Percentiles rank a stretch among this genome's conserved stretches.
Conservation (phyloP, 2,797 vertebrate genomes). For the Tangara arthus region DNA sequence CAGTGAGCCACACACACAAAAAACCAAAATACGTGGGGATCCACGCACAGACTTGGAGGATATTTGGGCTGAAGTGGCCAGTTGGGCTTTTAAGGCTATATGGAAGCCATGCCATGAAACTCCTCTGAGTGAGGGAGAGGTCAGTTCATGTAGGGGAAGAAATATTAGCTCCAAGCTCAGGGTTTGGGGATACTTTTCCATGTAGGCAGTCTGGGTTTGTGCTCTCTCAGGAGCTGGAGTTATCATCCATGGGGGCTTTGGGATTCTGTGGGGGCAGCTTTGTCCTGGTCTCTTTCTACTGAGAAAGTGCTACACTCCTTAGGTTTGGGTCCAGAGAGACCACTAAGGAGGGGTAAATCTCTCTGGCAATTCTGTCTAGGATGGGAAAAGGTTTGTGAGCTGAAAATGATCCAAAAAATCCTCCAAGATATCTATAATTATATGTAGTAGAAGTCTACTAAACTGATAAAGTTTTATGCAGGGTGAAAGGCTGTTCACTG, state of each 20-base stretch:
- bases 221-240: background rate
- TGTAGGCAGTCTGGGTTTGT: rapidly evolving
- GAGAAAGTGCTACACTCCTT: background rate
- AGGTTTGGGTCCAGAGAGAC: background rate
- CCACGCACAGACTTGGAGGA: rapidly evolving
- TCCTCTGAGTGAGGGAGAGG: background rate
- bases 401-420: background rate
- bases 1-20: background rate
- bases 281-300: background rate
- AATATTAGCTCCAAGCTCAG: background rate
- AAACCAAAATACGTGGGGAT: background rate
- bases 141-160: rapidly evolving
- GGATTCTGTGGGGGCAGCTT: background rate
- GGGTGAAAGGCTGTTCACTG: background rate
- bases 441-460: background rate
- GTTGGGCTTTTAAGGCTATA: background rate
- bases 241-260: background rate
- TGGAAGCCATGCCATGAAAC: background rate
- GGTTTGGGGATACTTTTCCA: background rate
- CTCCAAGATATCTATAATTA: background rate
- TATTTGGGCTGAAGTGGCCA: background rate
- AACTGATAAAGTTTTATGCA: background rate
- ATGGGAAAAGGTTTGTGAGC: background rate
- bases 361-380: background rate
- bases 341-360: background rate